Percentiles rank a stretch among this genome's conserved stretches.
phyloP scores from a whole-genome alignment of 2,888 invertebrate genomes.

The Nowickia ferox region DNA sequence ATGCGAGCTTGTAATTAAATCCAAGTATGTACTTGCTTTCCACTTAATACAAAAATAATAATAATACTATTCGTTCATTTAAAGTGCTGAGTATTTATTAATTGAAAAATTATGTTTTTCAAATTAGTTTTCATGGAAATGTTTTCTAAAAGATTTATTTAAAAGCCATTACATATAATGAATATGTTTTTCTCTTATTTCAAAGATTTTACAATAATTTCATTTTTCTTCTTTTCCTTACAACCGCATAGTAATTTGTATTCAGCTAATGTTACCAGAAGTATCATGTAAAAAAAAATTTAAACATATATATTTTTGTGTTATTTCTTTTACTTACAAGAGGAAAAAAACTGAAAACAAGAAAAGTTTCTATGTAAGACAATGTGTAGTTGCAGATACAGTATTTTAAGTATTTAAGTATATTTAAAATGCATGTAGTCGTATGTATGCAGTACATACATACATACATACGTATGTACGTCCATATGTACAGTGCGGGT shows the following conservation, averaged over 20 bases:
- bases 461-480: background rate
- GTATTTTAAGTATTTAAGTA: background rate
- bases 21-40: background rate
- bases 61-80: background rate
- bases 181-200: background rate
- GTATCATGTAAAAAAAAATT: conserved; percentile 41
- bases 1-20: conserved; percentile 10
- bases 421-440: background rate
- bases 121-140: conserved; percentile 27
- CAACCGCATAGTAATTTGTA: conserved; percentile 75
- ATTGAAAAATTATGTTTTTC: conserved; percentile 39
- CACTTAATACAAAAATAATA: background rate
- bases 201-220: conserved; percentile 20
- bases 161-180: conserved; percentile 63
- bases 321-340: conserved; percentile 20
- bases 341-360: conserved; percentile 14
- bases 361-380: conserved; percentile 21
- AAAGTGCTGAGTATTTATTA: background rate
- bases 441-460: no score
- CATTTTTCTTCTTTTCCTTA: conserved; percentile 22
- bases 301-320: conserved; percentile 8
- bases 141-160: conserved; percentile 54
- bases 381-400: conserved; percentile 40
- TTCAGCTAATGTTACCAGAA: conserved; percentile 78
- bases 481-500: background rate